Base-by-base conservation (phyloP, 37 sponge, comb jelly and placozoan species). In the Dysidea cf. avara region DNA sequence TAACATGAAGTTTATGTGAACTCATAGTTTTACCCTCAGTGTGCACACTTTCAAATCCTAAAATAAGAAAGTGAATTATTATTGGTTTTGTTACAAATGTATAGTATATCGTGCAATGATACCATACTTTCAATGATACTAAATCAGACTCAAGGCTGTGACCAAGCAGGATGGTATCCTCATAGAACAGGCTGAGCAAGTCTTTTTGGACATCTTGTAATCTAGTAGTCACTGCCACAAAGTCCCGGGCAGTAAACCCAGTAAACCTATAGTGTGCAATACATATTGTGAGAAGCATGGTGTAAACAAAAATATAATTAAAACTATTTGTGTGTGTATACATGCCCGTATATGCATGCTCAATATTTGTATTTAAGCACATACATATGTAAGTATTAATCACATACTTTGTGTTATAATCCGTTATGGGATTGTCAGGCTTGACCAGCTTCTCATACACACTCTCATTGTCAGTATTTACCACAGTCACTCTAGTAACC, bases 131-230 rank as follows among this genome's bases (percentile, higher is more conserved):
- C 52, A 94, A 62, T 59, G 95, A 39, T 39, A 43, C 60, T 7
- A 94, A 51, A 61, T 94, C 95, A 65, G 79, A 83, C 53, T 94
- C 86, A 43, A 94, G 76, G 38, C 95, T 87, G 76, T 94, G 95
- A 16, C 95, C 95, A 30, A 94, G 3, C 24, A 94, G 78, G 29
- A 94, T 90, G 16, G 95, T 87, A 38, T 90, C 85, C 1, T 7
- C 33, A 29, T 39, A 51, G 11, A 94, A 39, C n/a, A 90, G 40
- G 1, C 31, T 39, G 52, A 91, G 40, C 47, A 94, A 60, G 29
- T 84, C 28, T 31, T 39, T 21, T 67, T 94, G 95, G 12, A 90
- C 85, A 35, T 94, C 81, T 1, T 53, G 17, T 49, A 94, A 75
- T n/a, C 66, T 79, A 2, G 68, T 75, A 20, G 32, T n/a, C 33